Evolutionary conservation across 2,888 invertebrate genomes (phyloP), one percentile per base, ranked within the genome.

Genomic region (Melanargia galathea): DNA sequence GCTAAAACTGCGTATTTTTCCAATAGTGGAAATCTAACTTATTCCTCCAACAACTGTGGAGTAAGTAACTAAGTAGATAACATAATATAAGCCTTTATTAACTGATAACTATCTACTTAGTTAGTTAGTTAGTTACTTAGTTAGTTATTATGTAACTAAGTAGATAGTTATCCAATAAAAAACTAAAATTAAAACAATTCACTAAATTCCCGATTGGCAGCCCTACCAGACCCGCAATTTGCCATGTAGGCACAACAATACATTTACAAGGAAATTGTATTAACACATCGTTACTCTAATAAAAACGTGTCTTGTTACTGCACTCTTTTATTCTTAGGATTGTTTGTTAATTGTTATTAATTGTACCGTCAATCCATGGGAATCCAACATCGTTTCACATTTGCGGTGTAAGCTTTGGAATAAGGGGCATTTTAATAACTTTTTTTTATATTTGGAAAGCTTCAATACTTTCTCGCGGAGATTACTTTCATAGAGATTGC

Each of bases 201-300:
- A 7, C 8, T 30, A 2, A 30, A 6, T 8, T 3, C 11, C 4
- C n/a, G 11, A 10, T 55, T 46, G 46, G 11, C 48, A 48, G 38
- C 55, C 55, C 38, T 62, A 48, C 10, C 45, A 48, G 20, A 20
- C n/a, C 10, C 64, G 70, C 75, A 84, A 85, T 84, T 83, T 81
- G 79, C 81, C 78, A 78, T 75, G 75, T 75, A 74, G 72, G 71
- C 72, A 71, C 73, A 72, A 78, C 82, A 79, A 80, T 81, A 74
- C 73, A 73, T 76, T 79, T 84, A 84, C 79, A 71, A 75, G 77
- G 81, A 83, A 84, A 71, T 69, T 73, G 71, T 73, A 70, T 83
- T 82, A 82, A 77, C 80, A 80, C 81, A 74, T 81, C 70, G 78
- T 78, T 79, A 70, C 46, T 22, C 18, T 46, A 49, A 67, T 67